Conservation (phyloP, 2,797 vertebrate species). For the Sebastes steindachneri region DNA sequence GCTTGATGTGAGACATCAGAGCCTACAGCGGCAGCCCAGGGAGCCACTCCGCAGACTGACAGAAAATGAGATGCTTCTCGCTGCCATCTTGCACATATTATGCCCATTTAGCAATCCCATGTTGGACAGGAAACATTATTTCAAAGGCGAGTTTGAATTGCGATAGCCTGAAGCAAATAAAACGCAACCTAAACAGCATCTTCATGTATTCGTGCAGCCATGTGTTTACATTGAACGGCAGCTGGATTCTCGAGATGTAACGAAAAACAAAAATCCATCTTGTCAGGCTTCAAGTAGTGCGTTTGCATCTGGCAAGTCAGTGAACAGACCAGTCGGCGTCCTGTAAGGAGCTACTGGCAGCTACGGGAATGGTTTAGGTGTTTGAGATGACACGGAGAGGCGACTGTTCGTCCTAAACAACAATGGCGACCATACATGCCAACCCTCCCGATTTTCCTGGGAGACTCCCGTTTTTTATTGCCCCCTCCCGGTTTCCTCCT, state of each 20-base stretch:
- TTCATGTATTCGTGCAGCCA: constrained; percentile 21
- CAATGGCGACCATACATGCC: no score
- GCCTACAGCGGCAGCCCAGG: constrained; percentile 61
- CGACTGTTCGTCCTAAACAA: background rate
- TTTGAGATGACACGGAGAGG: background rate
- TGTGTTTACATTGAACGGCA: background rate
- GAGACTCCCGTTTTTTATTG: background rate
- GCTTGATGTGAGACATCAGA: constrained; percentile 72
- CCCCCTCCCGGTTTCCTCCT: background rate
- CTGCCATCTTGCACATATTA: constrained; percentile 62
- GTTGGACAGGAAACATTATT: constrained; percentile 45
- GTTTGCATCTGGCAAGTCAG: background rate
- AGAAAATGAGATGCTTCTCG: constrained; percentile 46
- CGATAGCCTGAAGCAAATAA: constrained; percentile 48
- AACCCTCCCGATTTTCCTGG: no score
- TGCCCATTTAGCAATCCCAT: constrained; percentile 53
- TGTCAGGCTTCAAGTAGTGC: background rate
- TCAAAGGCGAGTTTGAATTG: constrained; percentile 47
- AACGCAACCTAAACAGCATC: constrained; percentile 39
- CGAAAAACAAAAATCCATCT: background rate
- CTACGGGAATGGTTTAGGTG: no score
- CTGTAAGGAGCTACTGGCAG: background rate
- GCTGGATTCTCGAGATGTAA: background rate
- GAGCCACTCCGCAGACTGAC: constrained; percentile 55
- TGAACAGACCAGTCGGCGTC: background rate